Percentiles rank a stretch among this genome's conserved stretches.
Evolutionary conservation across 2,797 vertebrate species (phyloP).

Genomic region (Triplophysa bombifrons): DNA sequence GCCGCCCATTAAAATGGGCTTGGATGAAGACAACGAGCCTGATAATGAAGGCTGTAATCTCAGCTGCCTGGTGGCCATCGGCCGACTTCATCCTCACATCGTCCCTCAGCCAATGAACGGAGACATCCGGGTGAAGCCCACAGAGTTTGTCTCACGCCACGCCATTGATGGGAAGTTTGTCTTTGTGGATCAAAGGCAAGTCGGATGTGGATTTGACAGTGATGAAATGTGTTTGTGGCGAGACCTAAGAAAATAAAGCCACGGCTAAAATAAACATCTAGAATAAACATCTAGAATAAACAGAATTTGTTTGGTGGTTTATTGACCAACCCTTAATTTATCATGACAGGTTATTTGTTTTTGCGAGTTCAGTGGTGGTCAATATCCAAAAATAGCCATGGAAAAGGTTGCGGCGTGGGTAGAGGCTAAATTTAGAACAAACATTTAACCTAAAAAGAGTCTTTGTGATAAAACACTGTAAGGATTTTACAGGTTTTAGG

Average conservation of each 20-base stretch:
- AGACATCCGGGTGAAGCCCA: conserved; percentile 85
- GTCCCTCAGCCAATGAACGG: conserved; percentile 79
- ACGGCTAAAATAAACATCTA: neutral
- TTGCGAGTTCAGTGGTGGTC: conserved; percentile 5
- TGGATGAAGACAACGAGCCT: conserved; percentile 82
- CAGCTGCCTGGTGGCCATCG: conserved; percentile 91
- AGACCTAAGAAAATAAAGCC: neutral
- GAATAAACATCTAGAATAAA: neutral
- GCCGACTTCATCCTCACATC: conserved; percentile 84
- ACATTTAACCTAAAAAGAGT: conserved; percentile 22
- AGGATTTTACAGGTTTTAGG: neutral
- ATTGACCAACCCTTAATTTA: conserved; percentile 12
- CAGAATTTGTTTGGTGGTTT: neutral
- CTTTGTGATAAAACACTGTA: conserved; percentile 1
- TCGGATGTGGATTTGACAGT: neutral
- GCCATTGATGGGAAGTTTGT: conserved; percentile 96
- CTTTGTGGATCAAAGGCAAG: conserved; percentile 96
- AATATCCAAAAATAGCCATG: conserved; percentile 38
- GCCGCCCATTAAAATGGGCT: conserved; percentile 88
- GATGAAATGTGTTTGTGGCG: neutral
- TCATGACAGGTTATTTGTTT: conserved; percentile 27
- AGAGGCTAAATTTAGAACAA: conserved; percentile 5
- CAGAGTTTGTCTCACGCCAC: conserved; percentile 90
- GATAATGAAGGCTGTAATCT: conserved; percentile 88
- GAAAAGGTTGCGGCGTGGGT: conserved; percentile 14